phyloP scores from a whole-genome alignment of 2,113 vertebrate genomes.

The Enhydra lutris region DNA sequence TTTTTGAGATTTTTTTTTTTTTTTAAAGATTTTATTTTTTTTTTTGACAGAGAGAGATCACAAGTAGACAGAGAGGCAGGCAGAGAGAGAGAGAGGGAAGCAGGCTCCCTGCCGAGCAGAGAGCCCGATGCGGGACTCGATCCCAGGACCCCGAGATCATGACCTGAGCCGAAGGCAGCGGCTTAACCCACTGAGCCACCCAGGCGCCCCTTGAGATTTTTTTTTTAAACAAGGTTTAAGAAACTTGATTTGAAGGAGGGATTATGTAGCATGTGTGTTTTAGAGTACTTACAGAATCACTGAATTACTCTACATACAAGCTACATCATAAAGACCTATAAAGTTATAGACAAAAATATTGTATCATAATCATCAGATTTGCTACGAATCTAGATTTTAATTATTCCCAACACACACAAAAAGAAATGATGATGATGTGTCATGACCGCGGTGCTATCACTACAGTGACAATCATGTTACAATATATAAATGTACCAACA shows the following conservation, averaged over 20 bases:
- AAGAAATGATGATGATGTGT: neutral
- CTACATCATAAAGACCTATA: neutral
- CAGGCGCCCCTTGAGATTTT: neutral
- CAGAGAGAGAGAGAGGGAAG: no score
- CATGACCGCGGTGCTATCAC: neutral
- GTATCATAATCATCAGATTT: neutral
- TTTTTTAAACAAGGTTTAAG: slow-evolving; percentile 4
- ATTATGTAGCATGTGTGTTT: neutral
- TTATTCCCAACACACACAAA: neutral
- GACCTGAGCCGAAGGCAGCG: no score
- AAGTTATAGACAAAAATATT: neutral
- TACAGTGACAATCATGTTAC: neutral
- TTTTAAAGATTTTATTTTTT: no score
- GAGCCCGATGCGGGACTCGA: no score
- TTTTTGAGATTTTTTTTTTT: slow-evolving; percentile 31
- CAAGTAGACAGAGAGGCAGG: no score
- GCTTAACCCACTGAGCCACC: no score
- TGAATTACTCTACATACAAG: neutral
- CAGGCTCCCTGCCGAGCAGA: no score
- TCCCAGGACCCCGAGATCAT: no score
- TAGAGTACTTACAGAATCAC: neutral
- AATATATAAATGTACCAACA: neutral
- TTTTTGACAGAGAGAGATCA: no score
- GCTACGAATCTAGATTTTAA: neutral
- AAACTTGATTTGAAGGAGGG: neutral